These are phyloP conservation scores for Pachliopta kotzebuea DNA, from an alignment of 2,888 invertebrate species.

Conservation along the genomic window DNA sequence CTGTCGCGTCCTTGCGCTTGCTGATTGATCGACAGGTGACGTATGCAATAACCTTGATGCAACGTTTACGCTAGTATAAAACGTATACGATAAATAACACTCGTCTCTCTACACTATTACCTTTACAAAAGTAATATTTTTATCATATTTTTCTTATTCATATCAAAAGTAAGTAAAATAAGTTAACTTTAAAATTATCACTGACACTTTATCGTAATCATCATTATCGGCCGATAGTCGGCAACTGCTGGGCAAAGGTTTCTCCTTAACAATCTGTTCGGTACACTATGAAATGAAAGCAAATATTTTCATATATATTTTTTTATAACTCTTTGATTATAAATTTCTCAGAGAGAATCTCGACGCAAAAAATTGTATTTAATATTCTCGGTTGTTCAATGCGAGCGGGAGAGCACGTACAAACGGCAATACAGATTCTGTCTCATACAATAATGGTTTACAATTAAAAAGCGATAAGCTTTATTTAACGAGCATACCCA, in stretches of 20 bases:
- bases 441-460: conserved; percentile 73
- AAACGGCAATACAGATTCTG: conserved; percentile 68
- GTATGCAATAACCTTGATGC: conserved; percentile 16
- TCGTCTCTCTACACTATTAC: background rate
- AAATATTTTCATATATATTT: too few species aligned
- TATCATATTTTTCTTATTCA: too few species aligned
- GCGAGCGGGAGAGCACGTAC: conserved; percentile 37
- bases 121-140: background rate
- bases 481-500: conserved; percentile 47
- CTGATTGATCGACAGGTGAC: conserved; percentile 27
- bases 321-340: too few species aligned
- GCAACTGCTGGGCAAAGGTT: too few species aligned
- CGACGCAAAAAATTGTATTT: background rate
- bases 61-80: conserved; percentile 13
- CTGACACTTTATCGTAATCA: too few species aligned
- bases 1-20: conserved; percentile 70
- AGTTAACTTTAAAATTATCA: too few species aligned
- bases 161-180: too few species aligned
- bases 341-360: too few species aligned
- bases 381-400: conserved; percentile 10
- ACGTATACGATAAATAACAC: conserved; percentile 11
- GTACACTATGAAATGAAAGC: too few species aligned
- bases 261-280: too few species aligned
- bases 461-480: conserved; percentile 74
- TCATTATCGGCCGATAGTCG: too few species aligned